Conservation (phyloP, 1,140 invertebrate genomes). For the Sycophila sp. region DNA sequence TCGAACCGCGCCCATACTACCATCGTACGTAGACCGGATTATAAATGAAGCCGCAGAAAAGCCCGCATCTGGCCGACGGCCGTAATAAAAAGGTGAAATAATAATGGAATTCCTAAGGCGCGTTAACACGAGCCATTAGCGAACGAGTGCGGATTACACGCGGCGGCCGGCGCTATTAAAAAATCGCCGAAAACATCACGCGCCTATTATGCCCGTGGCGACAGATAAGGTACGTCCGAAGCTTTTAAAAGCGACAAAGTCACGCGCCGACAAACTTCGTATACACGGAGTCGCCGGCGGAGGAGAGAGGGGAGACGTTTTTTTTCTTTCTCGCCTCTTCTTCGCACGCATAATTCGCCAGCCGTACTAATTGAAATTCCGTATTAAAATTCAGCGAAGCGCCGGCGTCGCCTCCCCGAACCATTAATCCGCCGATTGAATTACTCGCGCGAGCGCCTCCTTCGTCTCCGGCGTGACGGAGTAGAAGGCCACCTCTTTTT, state of each 20-base stretch:
- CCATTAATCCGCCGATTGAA: constrained; percentile 24
- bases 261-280: background rate
- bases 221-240: background rate
- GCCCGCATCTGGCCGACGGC: too few relatives aligned
- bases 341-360: too few relatives aligned
- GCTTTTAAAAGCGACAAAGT: constrained; percentile 21
- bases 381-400: constrained; percentile 18
- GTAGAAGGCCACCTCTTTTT: background rate
- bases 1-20: too few relatives aligned
- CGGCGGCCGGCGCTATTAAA: background rate
- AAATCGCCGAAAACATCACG: background rate
- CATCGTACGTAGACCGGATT: too few relatives aligned
- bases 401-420: background rate
- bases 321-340: too few relatives aligned
- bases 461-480: background rate
- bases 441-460: background rate
- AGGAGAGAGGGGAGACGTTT: too few relatives aligned
- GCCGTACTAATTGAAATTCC: constrained; percentile 21
- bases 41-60: too few relatives aligned
- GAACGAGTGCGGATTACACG: background rate
- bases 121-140: constrained; percentile 22
- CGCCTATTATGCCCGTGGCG: background rate
- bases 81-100: too few relatives aligned
- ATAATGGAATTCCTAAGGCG: background rate
- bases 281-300: background rate